Percentiles rank a stretch among this genome's conserved stretches.
These are phyloP conservation scores for Tenthredo amoena DNA, from an alignment of 2,888 invertebrate genomes.

Conservation along the genomic window DNA sequence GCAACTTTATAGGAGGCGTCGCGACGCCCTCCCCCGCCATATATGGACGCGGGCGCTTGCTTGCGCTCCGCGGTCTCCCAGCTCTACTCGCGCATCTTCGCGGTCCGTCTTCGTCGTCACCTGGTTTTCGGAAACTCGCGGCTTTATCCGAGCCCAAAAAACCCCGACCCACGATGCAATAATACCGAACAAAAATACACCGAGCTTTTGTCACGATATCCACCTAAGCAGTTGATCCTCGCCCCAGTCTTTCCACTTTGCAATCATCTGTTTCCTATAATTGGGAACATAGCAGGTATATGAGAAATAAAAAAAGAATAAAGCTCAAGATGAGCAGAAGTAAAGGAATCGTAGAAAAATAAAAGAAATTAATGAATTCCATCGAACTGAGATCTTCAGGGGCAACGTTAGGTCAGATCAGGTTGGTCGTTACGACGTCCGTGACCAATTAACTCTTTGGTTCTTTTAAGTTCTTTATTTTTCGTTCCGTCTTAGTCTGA, in stretches of 20 bases:
- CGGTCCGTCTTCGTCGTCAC: constrained; percentile 39
- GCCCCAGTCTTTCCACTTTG: background rate
- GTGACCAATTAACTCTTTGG: constrained; percentile 44
- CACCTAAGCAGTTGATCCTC: background rate
- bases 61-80: constrained; percentile 46
- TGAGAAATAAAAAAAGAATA: background rate
- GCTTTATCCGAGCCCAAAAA: constrained; percentile 1
- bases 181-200: background rate
- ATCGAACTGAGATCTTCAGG: background rate
- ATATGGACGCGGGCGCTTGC: constrained; percentile 70
- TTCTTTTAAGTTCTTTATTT: background rate
- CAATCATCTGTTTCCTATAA: background rate
- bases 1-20: constrained; percentile 72
- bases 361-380: background rate
- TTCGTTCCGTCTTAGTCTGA: background rate
- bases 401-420: constrained; percentile 43
- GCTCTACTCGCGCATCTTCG: constrained; percentile 40
- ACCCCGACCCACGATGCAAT: constrained; percentile 1
- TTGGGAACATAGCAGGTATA: background rate
- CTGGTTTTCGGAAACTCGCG: constrained; percentile 35
- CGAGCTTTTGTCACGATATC: constrained; percentile 14
- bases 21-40: constrained; percentile 73
- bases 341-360: background rate
- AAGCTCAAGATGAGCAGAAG: background rate
- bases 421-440: constrained; percentile 34